These are phyloP conservation scores for Spea hammondii DNA, from an alignment of 2,797 vertebrate species.

Conservation along the genomic window DNA sequence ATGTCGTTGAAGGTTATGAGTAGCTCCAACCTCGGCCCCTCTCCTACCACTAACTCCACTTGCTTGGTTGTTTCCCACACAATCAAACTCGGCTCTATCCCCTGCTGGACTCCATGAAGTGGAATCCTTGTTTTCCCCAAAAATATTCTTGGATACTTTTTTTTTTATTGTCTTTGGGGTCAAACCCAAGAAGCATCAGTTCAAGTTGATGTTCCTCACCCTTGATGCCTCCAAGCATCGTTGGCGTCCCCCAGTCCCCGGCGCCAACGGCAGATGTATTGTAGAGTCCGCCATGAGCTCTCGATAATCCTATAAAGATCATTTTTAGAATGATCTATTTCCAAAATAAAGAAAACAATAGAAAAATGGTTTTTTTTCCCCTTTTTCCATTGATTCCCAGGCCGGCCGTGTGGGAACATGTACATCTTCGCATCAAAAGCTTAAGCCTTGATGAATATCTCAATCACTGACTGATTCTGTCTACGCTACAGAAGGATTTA, in stretches of 20 bases:
- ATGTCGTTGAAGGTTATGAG: too few species aligned
- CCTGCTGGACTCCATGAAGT: too few species aligned
- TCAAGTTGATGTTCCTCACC: too few species aligned
- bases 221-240: too few species aligned
- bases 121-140: too few species aligned
- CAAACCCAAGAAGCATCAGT: too few species aligned
- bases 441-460: conserved; percentile 19
- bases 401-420: background rate
- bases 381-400: background rate
- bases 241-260: background rate
- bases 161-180: too few species aligned
- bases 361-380: background rate
- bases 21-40: too few species aligned
- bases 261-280: background rate
- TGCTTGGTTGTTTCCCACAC: too few species aligned
- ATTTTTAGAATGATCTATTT: background rate
- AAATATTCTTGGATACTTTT: too few species aligned
- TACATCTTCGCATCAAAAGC: background rate
- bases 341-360: background rate
- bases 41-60: too few species aligned
- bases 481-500: conserved; percentile 31
- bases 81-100: too few species aligned
- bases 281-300: background rate
- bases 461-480: conserved; percentile 19
- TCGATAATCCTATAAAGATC: background rate